Evolutionary conservation across 2,797 vertebrate species (phyloP), one percentile per base, ranked within the genome.

Genomic region (Argentina silus): DNA sequence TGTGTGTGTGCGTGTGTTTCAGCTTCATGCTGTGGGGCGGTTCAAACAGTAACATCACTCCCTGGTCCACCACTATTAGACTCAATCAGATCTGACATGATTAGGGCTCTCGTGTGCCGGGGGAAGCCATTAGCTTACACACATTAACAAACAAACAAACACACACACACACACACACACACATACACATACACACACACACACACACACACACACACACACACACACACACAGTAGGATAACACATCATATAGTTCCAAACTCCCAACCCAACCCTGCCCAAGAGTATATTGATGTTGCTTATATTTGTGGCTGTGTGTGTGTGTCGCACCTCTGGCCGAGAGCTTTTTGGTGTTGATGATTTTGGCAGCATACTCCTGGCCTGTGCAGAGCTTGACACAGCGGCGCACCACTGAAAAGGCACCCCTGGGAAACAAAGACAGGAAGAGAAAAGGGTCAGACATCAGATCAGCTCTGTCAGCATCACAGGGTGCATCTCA

Each of bases 321-420:
- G 36, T 48, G 47, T 48, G 14, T 57, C 94, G 92, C 93, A 98
- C 97, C 97, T 96, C 97, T 94, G 83, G 97, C 97, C 0, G 97
- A 98, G 65, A 98, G 95, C 90, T 98, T 98, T 92, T 98, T 98
- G 90, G 97, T 98, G 94, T 98, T 98, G 94, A 98, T 98, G 90
- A 98, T 98, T 93, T 98, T 98, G 85, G 97, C 96, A 6, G 97
- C 97, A 0, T 96, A 95, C 81, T 98, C 97, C 78, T 98, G 96
- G 87, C 96, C 97, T 0, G 95, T 95, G 89, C 95, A 97, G 81
- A 98, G 96, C 90, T 98, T 98, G 92, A 97, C 96, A 69, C 97
- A 98, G 85, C 96, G 96, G 68, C 96, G 95, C 83, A 98, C 97
- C 79, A 98, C 97, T 12, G 97, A 98, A 91, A 98, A 98, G 76